phyloP scores from a whole-genome alignment of 1,140 invertebrate species.

The Mycetomoellerius zeteki region DNA sequence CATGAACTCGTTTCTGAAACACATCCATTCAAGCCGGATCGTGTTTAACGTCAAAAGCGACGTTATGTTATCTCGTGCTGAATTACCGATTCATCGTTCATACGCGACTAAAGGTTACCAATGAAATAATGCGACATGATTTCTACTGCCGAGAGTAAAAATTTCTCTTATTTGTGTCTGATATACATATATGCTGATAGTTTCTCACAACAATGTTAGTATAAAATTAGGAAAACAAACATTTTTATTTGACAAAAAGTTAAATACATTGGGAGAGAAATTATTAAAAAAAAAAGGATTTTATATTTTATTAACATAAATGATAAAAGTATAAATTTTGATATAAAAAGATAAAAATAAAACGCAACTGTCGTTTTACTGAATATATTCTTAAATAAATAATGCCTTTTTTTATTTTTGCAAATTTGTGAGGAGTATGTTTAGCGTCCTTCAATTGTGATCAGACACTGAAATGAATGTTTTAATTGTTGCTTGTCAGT shows the following conservation, averaged over 20 bases:
- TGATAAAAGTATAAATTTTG: not conserved
- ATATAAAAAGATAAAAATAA: too few species aligned
- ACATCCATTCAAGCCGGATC: slow-evolving; percentile 18
- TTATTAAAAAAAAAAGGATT: not conserved
- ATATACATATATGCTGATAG: too few species aligned
- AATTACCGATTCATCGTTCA: slow-evolving; percentile 29
- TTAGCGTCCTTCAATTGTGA: not conserved
- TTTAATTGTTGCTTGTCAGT: not conserved
- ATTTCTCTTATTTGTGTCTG: slow-evolving; percentile 6
- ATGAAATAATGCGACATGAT: not conserved
- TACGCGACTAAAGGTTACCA: slow-evolving; percentile 12
- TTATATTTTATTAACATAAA: slow-evolving; percentile 11
- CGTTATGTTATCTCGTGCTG: slow-evolving; percentile 13
- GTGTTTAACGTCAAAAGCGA: slow-evolving; percentile 39
- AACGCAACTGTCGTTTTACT: too few species aligned
- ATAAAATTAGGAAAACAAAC: not conserved
- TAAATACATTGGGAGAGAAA: not conserved
- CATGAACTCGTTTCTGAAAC: slow-evolving; percentile 27
- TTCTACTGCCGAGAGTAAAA: not conserved
- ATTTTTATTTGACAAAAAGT: not conserved
- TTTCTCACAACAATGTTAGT: not conserved
- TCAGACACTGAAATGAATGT: not conserved
- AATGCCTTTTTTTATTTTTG: not conserved
- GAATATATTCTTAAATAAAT: not conserved
- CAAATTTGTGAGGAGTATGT: not conserved